Base-by-base conservation (phyloP, 2,888 invertebrate species). In the Heliconius charithonia region DNA sequence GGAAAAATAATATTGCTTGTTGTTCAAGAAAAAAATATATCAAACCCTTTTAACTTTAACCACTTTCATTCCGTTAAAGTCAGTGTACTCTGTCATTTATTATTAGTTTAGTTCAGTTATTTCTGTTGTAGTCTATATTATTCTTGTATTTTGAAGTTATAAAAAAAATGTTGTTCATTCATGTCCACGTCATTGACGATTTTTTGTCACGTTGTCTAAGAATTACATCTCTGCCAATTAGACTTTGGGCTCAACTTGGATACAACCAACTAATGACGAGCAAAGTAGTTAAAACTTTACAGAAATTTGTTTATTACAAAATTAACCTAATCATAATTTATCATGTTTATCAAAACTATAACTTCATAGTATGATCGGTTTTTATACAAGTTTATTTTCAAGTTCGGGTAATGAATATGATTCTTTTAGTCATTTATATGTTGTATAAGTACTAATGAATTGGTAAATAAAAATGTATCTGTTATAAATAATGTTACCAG, bases 81-180 rank as follows among this genome's bases (percentile, higher is more conserved):
- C 41, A 41, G 41, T 45, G 25, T 41, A 13, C 41, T 69, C 16
- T 41, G 25, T 7, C 19, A 41, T 37, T 41, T 41, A 69, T 69
- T 69, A 69, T 69, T 69, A 45, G 25, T 25, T 69, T 16, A 69
- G 69, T 41, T 19, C 25, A 69, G 25, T 25, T 69, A 27, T 45
- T 69, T 69, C 25, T 69, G 25, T 10, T 45, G 69, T 41, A 25
- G 16, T 0, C 56, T 22, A 71, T 29, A 71, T 27, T 51, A 56
- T 51, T 27, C 12, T 51, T 22, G 22, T 71, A 72, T 82, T 83
- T 84, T 82, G 85, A 80, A 84, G 83, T 85, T 82, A 83, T 87
- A 86, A 83, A 86, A n/a, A 86, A 86, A 87, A 88, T 88, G 87
- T 81, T 85, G 83, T 84, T 86, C 86, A 85, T 85, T 81, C 83